Conservation (phyloP, 2,113 vertebrate species). For the Oenanthe oenanthe region DNA sequence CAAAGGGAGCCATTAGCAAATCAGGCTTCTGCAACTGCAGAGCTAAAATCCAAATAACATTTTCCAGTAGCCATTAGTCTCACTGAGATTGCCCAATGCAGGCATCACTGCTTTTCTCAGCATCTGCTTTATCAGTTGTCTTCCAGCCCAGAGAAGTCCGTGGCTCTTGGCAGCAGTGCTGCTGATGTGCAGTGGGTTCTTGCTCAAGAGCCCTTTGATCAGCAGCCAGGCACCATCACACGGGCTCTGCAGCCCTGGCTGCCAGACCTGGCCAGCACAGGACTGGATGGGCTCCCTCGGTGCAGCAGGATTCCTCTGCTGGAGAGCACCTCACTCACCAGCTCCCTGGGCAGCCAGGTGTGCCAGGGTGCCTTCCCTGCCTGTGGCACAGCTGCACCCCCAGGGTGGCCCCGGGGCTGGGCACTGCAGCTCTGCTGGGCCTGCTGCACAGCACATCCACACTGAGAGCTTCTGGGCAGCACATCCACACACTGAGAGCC, state of each 20-base stretch:
- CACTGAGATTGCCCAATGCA: conserved; percentile 1
- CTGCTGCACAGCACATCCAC: too few species aligned
- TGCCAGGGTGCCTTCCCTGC: fast-evolving
- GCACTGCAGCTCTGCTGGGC: background rate
- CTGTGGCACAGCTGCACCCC: background rate
- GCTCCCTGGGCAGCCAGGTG: background rate
- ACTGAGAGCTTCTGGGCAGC: background rate
- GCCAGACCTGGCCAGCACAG: background rate
- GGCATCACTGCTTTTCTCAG: conserved; percentile 26
- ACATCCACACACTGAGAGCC: too few species aligned
- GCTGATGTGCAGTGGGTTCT: conserved; percentile 40
- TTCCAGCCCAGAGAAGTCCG: conserved; percentile 15
- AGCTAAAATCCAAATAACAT: conserved; percentile 22
- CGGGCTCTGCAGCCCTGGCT: background rate
- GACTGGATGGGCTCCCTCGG: background rate
- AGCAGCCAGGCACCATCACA: conserved; percentile 38
- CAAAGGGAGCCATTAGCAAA: background rate
- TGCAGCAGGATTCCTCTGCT: background rate
- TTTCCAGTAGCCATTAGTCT: conserved; percentile 34
- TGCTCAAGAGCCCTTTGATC: conserved; percentile 68
- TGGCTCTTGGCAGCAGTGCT: conserved; percentile 41
- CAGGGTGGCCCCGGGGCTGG: too few species aligned
- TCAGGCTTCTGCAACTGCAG: background rate
- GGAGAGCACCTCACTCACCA: background rate
- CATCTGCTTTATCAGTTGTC: conserved; percentile 44